Base-by-base conservation (phyloP, 2,888 invertebrate species). In the Orthosia cruda region DNA sequence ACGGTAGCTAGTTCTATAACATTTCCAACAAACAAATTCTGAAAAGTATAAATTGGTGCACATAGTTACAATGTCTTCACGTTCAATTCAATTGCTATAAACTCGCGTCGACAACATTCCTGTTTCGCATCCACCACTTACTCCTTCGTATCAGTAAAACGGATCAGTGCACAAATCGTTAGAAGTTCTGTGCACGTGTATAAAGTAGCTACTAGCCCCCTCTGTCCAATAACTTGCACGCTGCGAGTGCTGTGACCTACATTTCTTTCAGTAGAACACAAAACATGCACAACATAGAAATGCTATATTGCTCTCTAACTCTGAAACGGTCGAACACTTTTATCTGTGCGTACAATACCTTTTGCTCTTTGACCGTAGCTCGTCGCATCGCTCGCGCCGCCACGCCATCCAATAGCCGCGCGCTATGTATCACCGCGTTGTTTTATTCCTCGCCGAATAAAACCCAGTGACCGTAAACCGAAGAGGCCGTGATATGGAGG, bases 401-500 rank as follows among this genome's bases (percentile, higher is more conserved):
- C 23, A 45, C 64, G 67, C 72, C 32, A 20, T 12, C 74, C 71
- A 80, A 75, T 64, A 71, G 65, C 63, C 83, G 72, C 80, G 80
- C 80, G 77, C 74, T 73, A 81, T 75, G 72, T 77, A 81, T 75
- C 78, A 80, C 26, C 58, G 71, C 82, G 88, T 89, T 91, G 91
- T 92, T 91, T 91, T 89, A 90, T 91, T 90, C 81, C 87, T 77
- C 89, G 59, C 88, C 91, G 91, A 93, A 94, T 93, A 93, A 94
- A 94, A 94, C 89, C 86, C 95, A 93, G 90, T 94, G 94, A 94
- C 95, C 94, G 94, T 93, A 94, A 94, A 93, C 89, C 89, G 92
- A 91, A 91, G 93, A 94, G 94, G 94, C 91, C 92, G 93, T 92
- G 93, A 93, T 95, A 95, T 94, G 92, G 94, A 94, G 93, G 92